phyloP scores from a whole-genome alignment of 2,888 invertebrate genomes.

The Harpalus rufipes region DNA sequence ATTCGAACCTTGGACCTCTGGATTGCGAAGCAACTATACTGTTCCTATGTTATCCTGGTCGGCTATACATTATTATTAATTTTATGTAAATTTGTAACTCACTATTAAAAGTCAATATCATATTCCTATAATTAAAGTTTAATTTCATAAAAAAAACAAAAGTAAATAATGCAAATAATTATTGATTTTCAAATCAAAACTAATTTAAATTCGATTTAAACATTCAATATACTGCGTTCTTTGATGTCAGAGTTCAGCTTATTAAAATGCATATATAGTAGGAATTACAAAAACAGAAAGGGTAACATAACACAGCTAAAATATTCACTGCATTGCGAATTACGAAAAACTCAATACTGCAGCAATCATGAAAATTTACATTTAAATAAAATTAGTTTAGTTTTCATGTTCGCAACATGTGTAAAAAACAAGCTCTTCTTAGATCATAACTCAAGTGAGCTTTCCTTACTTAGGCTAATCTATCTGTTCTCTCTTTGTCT shows the following conservation, averaged over 20 bases:
- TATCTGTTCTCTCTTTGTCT: constrained; percentile 13
- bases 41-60: no score
- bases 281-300: constrained; percentile 60
- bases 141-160: background rate
- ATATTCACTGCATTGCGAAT: constrained; percentile 34
- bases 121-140: background rate
- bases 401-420: constrained; percentile 2
- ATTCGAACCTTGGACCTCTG: no score
- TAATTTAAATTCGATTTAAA: constrained; percentile 64
- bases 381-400: constrained; percentile 23
- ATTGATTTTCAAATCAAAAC: constrained; percentile 64
- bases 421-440: constrained; percentile 9
- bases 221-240: constrained; percentile 47
- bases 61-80: no score
- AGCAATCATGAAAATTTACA: constrained; percentile 26
- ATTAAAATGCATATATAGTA: constrained; percentile 66
- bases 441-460: constrained; percentile 40
- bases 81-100: background rate
- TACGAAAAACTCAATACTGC: constrained; percentile 19
- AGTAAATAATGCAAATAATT: constrained; percentile 1
- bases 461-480: constrained; percentile 21
- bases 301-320: constrained; percentile 34
- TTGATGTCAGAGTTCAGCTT: constrained; percentile 65
- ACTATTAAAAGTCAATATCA: background rate
- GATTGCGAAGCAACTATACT: no score